A percentile compares a stretch with the other conserved stretches of the same genome.
phyloP scores from a whole-genome alignment of 2,797 vertebrate genomes.

The Pseudomugil tenellus region DNA sequence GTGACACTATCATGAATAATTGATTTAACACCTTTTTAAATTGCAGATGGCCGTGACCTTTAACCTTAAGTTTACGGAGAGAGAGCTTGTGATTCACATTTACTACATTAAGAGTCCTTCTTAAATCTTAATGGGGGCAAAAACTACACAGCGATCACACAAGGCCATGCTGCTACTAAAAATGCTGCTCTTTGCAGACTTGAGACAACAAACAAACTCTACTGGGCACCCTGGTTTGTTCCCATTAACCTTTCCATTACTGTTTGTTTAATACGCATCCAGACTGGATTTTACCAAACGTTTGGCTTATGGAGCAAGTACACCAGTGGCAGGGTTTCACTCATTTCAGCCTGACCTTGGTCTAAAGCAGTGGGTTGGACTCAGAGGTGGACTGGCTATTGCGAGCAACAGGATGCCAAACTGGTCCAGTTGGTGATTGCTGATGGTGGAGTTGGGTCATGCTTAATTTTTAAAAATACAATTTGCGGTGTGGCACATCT shows the following conservation, averaged over 20 bases:
- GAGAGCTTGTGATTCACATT: slow-evolving; percentile 50
- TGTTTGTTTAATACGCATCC: neutral
- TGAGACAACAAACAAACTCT: neutral
- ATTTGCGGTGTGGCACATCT: too few species aligned
- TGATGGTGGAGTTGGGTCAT: too few species aligned
- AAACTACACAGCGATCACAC: slow-evolving; percentile 31
- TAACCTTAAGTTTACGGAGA: slow-evolving; percentile 53
- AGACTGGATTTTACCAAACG: neutral
- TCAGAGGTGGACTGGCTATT: too few species aligned
- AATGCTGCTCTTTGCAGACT: slow-evolving; percentile 7
- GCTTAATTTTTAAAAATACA: too few species aligned
- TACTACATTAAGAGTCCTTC: slow-evolving; percentile 12
- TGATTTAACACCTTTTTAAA: slow-evolving; percentile 62
- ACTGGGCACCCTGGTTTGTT: neutral
- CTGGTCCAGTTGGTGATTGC: too few species aligned
- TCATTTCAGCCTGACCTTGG: too few species aligned
- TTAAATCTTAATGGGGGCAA: slow-evolving; percentile 45
- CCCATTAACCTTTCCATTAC: neutral
- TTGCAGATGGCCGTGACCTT: slow-evolving; percentile 64
- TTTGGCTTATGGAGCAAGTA: neutral
- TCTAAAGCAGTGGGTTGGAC: too few species aligned
- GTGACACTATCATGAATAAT: slow-evolving; percentile 69
- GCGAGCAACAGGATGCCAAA: too few species aligned
- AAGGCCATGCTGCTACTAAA: slow-evolving; percentile 39
- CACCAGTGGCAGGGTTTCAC: neutral